These are phyloP conservation scores for Nymphalis urticae DNA, from an alignment of 2,888 invertebrate species.

Conservation along the genomic window DNA sequence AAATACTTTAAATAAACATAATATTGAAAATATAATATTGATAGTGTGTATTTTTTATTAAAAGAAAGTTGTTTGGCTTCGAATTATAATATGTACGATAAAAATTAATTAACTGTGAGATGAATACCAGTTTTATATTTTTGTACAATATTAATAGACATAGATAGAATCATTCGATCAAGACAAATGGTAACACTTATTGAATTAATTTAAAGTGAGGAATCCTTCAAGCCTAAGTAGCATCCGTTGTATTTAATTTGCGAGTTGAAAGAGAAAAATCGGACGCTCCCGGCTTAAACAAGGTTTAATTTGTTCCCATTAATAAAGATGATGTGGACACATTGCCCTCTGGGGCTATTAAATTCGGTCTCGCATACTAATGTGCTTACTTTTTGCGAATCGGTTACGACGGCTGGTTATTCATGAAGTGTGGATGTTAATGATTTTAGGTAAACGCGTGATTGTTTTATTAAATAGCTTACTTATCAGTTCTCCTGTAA, in stretches of 20 bases:
- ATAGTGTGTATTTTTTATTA: too few relatives aligned
- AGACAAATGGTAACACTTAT: conserved; percentile 22
- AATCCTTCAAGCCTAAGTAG: conserved; percentile 56
- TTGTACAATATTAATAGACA: background rate
- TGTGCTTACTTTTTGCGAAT: conserved; percentile 42
- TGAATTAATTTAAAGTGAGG: conserved; percentile 26
- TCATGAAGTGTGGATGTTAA: conserved; percentile 41
- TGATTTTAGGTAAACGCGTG: conserved; percentile 33
- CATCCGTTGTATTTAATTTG: conserved; percentile 74
- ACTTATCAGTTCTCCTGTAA: background rate
- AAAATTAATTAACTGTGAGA: too few relatives aligned
- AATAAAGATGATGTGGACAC: conserved; percentile 70
- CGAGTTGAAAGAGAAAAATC: conserved; percentile 69
- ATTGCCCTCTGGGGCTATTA: conserved; percentile 53
- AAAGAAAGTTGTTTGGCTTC: too few relatives aligned
- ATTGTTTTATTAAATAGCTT: conserved; percentile 21
- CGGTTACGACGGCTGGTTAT: conserved; percentile 40
- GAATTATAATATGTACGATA: too few relatives aligned
- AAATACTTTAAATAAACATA: too few relatives aligned
- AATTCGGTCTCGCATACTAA: conserved; percentile 46
- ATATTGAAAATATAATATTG: too few relatives aligned
- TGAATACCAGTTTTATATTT: too few relatives aligned
- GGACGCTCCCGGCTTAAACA: conserved; percentile 55
- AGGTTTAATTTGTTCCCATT: conserved; percentile 74
- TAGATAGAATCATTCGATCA: background rate